These are phyloP conservation scores for Fulmarus glacialis DNA, from an alignment of 2,113 vertebrate species.

Conservation along the genomic window DNA sequence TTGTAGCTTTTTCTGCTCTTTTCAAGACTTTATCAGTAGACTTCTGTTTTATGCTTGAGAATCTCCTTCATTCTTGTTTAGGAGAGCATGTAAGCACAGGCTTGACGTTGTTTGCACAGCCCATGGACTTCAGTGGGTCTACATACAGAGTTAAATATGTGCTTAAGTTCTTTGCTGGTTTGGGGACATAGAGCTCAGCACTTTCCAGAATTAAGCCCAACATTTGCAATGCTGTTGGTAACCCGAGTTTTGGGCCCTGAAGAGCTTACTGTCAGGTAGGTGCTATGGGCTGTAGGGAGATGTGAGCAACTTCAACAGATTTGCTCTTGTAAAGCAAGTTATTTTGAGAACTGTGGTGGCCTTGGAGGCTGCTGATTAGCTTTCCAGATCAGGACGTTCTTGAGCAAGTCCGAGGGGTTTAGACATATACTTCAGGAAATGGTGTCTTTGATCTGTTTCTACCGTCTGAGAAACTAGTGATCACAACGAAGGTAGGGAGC, in stretches of 20 bases:
- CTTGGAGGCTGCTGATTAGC: not conserved
- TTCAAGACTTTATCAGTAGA: not conserved
- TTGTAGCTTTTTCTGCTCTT: not conserved
- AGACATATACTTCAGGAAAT: not conserved
- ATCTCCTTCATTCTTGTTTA: not conserved
- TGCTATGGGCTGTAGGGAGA: not conserved
- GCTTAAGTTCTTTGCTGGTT: not conserved
- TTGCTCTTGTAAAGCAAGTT: not conserved
- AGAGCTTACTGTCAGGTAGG: accelerated
- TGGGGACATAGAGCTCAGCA: not conserved
- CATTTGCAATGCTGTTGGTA: not conserved
- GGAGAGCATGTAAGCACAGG: not conserved
- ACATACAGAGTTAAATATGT: not conserved
- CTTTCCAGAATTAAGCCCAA: not conserved
- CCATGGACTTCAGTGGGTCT: not conserved
- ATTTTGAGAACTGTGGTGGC: not conserved
- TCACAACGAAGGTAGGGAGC: accelerated
- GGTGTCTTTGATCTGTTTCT: not conserved
- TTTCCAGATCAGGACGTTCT: not conserved
- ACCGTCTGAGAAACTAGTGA: not conserved
- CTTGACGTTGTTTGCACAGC: not conserved
- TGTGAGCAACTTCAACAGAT: not conserved
- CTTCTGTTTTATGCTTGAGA: not conserved
- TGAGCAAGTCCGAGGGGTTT: not conserved
- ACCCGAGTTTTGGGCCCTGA: not conserved